These are phyloP conservation scores for Xerus inauris DNA, from an alignment of 2,113 vertebrate genomes.

Conservation along the genomic window DNA sequence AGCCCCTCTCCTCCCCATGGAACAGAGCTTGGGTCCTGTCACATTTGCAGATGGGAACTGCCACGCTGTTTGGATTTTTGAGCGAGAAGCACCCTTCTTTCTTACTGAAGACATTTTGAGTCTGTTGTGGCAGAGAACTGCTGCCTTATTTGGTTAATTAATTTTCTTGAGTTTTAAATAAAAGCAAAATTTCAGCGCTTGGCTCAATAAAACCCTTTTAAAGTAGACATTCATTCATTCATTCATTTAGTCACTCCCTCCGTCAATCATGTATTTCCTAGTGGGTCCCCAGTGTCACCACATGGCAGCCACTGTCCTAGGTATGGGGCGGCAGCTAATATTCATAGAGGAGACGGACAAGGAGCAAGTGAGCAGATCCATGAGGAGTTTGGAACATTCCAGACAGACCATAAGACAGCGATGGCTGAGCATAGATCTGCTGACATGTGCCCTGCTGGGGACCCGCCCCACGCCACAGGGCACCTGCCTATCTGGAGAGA, in stretches of 20 bases:
- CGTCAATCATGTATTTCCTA: background rate
- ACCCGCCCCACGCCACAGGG: background rate
- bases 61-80: background rate
- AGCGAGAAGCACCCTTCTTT: background rate
- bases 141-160: background rate
- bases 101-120: background rate
- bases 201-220: background rate
- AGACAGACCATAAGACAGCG: background rate
- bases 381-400: background rate
- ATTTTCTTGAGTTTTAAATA: background rate
- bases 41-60: background rate
- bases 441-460: no score
- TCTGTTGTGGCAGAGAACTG: background rate
- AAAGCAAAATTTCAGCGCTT: background rate
- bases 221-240: background rate
- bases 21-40: background rate
- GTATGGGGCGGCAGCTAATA: rapidly evolving
- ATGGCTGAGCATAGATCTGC: rapidly evolving
- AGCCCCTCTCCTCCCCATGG: background rate
- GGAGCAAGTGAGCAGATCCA: rapidly evolving
- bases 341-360: background rate
- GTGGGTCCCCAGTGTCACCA: background rate
- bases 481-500: background rate
- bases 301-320: background rate
- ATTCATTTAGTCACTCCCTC: background rate